Evolutionary conservation across 2,888 invertebrate species (phyloP).

Genomic region (Polydrusus cervinus): DNA sequence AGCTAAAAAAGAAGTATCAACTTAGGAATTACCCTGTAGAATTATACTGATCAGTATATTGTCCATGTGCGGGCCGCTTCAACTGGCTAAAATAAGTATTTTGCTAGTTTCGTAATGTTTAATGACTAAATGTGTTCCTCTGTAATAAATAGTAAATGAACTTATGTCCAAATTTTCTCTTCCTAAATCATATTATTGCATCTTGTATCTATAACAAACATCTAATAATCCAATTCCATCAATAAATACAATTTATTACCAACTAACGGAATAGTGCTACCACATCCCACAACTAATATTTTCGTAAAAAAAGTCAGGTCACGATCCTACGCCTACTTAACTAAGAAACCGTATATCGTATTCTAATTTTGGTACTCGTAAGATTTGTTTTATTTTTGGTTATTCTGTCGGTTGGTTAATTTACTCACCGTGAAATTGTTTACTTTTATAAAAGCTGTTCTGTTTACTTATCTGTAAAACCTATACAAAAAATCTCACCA

Average conservation of each 20-base stretch:
- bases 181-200: neutral
- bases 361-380: constrained; percentile 3
- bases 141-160: too few relatives aligned
- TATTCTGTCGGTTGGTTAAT: constrained; percentile 30
- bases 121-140: too few relatives aligned
- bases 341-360: constrained; percentile 33
- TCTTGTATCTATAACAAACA: neutral
- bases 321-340: constrained; percentile 31
- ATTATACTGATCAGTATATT: too few relatives aligned
- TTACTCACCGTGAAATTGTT: constrained; percentile 34
- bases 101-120: too few relatives aligned
- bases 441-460: constrained; percentile 15
- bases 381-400: neutral
- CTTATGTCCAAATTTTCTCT: too few relatives aligned
- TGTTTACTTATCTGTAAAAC: neutral
- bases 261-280: neutral
- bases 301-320: constrained; percentile 6
- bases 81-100: too few relatives aligned
- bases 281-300: neutral
- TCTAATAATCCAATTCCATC: neutral
- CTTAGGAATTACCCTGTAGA: too few relatives aligned
- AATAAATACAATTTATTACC: neutral
- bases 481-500: neutral
- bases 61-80: too few relatives aligned
- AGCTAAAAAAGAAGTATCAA: too few relatives aligned